Base-by-base conservation (phyloP, 2,797 vertebrate species). In the Cirrhinus molitorella region DNA sequence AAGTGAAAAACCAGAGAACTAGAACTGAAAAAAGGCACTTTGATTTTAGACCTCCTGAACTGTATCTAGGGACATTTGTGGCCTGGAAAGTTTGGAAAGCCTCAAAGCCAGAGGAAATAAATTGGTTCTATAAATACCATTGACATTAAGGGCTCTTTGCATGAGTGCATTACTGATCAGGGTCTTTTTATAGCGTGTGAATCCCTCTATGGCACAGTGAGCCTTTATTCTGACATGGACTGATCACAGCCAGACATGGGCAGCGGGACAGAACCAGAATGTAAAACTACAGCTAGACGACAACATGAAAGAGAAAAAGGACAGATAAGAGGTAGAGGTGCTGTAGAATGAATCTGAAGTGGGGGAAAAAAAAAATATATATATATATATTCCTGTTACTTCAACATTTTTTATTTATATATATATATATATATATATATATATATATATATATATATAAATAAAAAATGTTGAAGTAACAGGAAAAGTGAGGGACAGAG, bases 41-140 rank as follows among this genome's bases (percentile, higher is more conserved):
- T 80, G 65, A 83, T 77, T 83, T 86, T 68, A 79, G 51, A 80
- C 63, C 59, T 73, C n/a, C 43, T 34, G 34, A 21, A 53, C 61
- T 88, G 90, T 83, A 75, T 89, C 79, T 9, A 74, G 49, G 74
- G 86, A 88, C 84, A 81, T 91, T 89, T 91, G 89, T 81, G 90
- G 88, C 72, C 40, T 83, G 88, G 89, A 92, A 93, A 92, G 53
- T 89, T 88, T 85, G 43, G 87, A 85, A 86, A 90, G 81, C 85
- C 85, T 81, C 71, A 87, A 86, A 89, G 84, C 81, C 85, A 87
- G 55, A 87, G 86, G 81, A 91, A 93, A 92, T 90, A 93, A 91
- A 93, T 90, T 88, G 80, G 75, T 84, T 84, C 89, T 93, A 89
- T 89, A 91, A 93, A 93, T 93, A 92, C 40, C 79, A 51, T 31